phyloP scores from a whole-genome alignment of 2,113 vertebrate genomes.

The Gulo gulo region DNA sequence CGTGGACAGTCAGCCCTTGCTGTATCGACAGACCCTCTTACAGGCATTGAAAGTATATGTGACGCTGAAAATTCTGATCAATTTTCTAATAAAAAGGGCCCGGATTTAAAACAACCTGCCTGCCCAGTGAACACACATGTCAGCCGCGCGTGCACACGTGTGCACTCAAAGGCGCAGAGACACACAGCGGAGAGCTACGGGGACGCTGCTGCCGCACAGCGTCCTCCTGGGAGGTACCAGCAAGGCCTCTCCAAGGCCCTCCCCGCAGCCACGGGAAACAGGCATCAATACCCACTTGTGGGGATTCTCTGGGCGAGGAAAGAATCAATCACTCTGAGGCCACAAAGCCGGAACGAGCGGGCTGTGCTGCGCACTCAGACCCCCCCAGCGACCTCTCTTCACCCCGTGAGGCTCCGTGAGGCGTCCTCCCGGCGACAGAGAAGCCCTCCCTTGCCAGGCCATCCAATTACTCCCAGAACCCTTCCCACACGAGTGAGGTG shows the following conservation, averaged over 20 bases:
- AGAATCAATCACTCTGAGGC: neutral
- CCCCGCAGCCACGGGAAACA: neutral
- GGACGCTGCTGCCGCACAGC: neutral
- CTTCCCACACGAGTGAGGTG: neutral
- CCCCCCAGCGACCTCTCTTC: neutral
- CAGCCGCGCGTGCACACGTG: accelerated
- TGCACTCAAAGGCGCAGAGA: neutral
- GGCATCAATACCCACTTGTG: neutral
- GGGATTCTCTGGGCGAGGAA: neutral
- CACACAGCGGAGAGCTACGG: accelerated
- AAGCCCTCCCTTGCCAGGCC: neutral
- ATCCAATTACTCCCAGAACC: neutral
- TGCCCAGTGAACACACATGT: neutral
- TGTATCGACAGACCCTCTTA: neutral
- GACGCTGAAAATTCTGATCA: neutral
- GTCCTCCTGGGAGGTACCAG: too few species aligned
- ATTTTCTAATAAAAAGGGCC: neutral
- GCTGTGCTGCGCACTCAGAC: neutral
- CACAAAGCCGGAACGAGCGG: accelerated
- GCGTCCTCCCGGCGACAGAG: neutral
- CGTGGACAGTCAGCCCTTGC: neutral
- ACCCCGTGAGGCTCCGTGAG: neutral
- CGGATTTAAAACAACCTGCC: neutral
- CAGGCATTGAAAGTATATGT: neutral
- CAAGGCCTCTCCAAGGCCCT: neutral